phyloP scores from a whole-genome alignment of 1,140 invertebrate genomes.

The Drosophila neocordata region DNA sequence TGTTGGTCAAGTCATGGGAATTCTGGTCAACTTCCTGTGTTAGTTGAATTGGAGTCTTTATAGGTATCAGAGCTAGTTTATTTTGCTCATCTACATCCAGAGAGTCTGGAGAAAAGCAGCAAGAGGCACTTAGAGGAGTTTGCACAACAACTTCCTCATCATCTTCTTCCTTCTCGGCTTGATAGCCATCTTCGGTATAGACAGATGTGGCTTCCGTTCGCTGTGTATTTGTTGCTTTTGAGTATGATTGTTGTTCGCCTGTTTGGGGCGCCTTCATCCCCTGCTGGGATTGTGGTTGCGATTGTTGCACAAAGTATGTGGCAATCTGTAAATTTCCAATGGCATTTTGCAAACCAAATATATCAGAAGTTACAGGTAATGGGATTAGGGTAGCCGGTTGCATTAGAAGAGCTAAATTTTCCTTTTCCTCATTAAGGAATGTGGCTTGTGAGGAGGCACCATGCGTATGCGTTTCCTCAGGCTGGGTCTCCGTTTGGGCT shows the following conservation, averaged over 20 bases:
- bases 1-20: background rate
- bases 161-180: conserved; percentile 67
- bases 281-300: conserved; percentile 43
- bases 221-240: conserved; percentile 69
- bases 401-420: conserved; percentile 81
- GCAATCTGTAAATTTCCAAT: conserved; percentile 80
- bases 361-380: conserved; percentile 75
- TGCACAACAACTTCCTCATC: conserved; percentile 33
- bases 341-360: conserved; percentile 75
- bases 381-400: conserved; percentile 82
- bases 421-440: conserved; percentile 45
- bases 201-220: conserved; percentile 66
- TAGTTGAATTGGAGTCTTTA: conserved; percentile 31
- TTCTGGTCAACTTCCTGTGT: background rate
- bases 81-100: conserved; percentile 49
- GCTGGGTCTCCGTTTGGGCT: background rate
- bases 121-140: conserved; percentile 29
- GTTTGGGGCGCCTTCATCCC: conserved; percentile 22
- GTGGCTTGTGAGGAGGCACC: conserved; percentile 17
- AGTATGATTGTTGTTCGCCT: conserved; percentile 33
- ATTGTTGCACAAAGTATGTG: conserved; percentile 75
- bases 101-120: conserved; percentile 64
- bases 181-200: conserved; percentile 72
- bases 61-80: conserved; percentile 66
- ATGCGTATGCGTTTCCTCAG: conserved; percentile 12